Evolutionary conservation across 2,797 vertebrate species (phyloP).

Genomic region (Liparis tanakae): DNA sequence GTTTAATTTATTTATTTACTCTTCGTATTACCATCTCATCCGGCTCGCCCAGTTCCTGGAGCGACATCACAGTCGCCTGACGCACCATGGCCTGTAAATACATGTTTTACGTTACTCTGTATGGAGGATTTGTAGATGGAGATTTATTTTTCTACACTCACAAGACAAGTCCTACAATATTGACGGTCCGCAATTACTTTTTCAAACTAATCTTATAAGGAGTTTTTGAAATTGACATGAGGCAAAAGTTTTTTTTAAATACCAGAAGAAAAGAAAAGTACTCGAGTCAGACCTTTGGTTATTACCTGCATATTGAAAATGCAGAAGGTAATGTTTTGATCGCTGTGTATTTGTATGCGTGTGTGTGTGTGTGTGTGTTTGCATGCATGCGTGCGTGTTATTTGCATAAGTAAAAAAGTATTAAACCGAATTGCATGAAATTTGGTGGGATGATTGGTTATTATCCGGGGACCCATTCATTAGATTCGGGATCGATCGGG

Average conservation of each 20-base stretch:
- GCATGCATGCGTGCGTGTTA: no score
- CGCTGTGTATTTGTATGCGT: no score
- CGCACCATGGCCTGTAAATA: background rate
- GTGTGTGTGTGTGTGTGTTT: no score
- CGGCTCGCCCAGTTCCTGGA: background rate
- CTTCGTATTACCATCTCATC: background rate
- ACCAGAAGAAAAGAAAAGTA: background rate
- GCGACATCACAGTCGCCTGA: background rate
- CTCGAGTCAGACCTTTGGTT: background rate
- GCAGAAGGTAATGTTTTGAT: no score
- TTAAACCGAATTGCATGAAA: no score
- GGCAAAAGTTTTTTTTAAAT: background rate
- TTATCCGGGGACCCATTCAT: no score
- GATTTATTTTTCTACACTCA: background rate
- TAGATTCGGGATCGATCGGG: no score
- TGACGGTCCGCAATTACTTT: background rate
- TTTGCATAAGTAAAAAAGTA: no score
- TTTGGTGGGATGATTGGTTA: no score
- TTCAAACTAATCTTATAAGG: background rate
- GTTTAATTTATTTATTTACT: background rate
- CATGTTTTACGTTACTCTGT: background rate
- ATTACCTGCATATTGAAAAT: no score
- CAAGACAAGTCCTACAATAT: constrained; percentile 1
- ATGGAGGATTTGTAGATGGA: background rate
- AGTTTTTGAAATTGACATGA: background rate